Evolutionary conservation across 1,140 invertebrate genomes (phyloP).

Genomic region (Sitobion miscanthi): DNA sequence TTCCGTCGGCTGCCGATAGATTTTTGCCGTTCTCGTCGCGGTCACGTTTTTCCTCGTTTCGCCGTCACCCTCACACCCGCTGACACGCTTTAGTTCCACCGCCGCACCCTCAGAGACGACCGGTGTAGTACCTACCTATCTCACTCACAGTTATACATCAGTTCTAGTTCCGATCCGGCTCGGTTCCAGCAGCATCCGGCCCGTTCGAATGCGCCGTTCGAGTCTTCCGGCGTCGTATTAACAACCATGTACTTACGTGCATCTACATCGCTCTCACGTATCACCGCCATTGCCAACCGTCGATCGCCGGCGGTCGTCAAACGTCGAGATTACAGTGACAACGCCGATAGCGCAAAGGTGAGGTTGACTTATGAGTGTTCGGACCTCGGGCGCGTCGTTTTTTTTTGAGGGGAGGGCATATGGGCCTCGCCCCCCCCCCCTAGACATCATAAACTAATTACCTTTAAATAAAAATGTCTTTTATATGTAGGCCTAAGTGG

Average conservation of each 20-base stretch:
- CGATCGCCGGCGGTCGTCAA: neutral
- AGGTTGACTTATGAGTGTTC: neutral
- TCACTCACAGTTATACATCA: neutral
- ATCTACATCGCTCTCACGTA: neutral
- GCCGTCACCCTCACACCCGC: too few relatives aligned
- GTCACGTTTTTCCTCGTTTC: neutral
- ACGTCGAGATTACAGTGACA: neutral
- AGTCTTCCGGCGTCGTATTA: neutral
- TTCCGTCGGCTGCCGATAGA: neutral
- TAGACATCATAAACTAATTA: too few relatives aligned
- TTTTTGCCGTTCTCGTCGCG: neutral
- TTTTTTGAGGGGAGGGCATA: too few relatives aligned
- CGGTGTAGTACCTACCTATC: too few relatives aligned
- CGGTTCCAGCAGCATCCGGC: neutral
- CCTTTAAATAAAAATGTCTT: too few relatives aligned
- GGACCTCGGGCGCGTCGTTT: too few relatives aligned
- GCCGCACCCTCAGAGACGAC: too few relatives aligned
- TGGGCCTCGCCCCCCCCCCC: too few relatives aligned
- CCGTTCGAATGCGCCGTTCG: neutral
- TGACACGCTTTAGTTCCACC: too few relatives aligned
- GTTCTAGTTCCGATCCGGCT: neutral
- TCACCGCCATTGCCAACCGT: neutral
- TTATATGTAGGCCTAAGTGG: too few relatives aligned
- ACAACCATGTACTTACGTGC: conserved; percentile 10
- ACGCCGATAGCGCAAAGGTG: neutral